Base-by-base conservation (phyloP, 1,140 invertebrate genomes). In the Arion vulgaris region DNA sequence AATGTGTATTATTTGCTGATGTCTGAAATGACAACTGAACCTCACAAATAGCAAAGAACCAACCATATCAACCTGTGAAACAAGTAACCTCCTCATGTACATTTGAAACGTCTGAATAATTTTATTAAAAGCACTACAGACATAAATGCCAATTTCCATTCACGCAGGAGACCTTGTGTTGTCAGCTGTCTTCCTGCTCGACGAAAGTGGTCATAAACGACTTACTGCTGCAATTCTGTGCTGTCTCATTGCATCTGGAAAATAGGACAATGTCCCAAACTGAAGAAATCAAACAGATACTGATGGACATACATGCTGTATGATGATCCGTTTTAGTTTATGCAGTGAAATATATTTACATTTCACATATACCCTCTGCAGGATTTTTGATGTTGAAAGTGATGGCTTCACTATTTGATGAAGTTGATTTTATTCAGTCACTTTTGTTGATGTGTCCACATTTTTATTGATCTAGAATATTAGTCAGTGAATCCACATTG, bases 1-100 rank as follows among this genome's bases (percentile, higher is more conserved):
- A n/a, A n/a, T n/a, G n/a, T 45, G 5, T 45, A 45, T 19, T 4
- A 11, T 19, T 57, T 17, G 51, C 2, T 19, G 19, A 57, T 7
- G 23, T 26, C 51, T 9, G 26, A 57, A 4, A 4, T 19, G 51
- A 57, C 51, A 57, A 7, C 41, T 7, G 15, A 45, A 32, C 26
- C 26, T 66, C 5, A n/a, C n/a, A n/a, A n/a, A 69, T 69, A 28
- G 26, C 41, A 39, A 72, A 41, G 36, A 41, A 9, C 71, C 57
- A 66, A 68, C n/a, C 76, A 68, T 79, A 79, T 79, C 76, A 79
- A 26, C 71, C 5, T 45, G 13, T n/a, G 45, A 79, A 34, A 49
- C 66, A 71, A 71, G 78, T 57, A 68, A 66, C 41, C 41, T 15
- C 41, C 5, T 45, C 41, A 45, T 7, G 41, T 45, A 15, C 41